Evolutionary conservation across 2,888 invertebrate genomes (phyloP).

Genomic region (Eupithecia inturbata): DNA sequence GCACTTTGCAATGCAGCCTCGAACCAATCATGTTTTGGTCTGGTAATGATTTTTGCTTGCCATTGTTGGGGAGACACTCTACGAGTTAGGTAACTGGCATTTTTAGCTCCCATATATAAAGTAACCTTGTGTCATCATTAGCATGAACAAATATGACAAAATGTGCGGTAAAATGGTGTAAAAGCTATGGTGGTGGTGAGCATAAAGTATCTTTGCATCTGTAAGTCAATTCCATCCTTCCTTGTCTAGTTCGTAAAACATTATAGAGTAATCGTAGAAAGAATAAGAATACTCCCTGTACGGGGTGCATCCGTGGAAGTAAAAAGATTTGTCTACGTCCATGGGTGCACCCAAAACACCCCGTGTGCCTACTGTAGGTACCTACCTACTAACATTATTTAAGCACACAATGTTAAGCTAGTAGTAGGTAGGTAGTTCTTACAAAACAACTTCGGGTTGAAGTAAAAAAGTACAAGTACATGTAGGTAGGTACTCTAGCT

Average conservation of each 20-base stretch:
- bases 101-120: neutral
- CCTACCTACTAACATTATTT: too few relatives aligned
- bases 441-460: too few relatives aligned
- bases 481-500: too few relatives aligned
- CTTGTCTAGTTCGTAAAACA: neutral
- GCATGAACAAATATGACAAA: slow-evolving; percentile 27
- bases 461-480: too few relatives aligned
- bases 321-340: too few relatives aligned
- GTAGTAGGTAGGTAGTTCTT: too few relatives aligned
- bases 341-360: too few relatives aligned
- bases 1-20: slow-evolving; percentile 13
- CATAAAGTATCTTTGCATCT: slow-evolving; percentile 35
- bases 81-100: slow-evolving; percentile 1
- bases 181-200: slow-evolving; percentile 38
- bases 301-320: too few relatives aligned
- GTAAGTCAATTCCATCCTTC: slow-evolving; percentile 18
- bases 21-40: slow-evolving; percentile 37
- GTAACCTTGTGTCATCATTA: neutral
- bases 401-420: too few relatives aligned
- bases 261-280: neutral
- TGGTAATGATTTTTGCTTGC: slow-evolving; percentile 34
- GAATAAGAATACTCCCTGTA: too few relatives aligned
- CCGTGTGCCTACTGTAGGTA: too few relatives aligned
- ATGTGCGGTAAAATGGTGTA: slow-evolving; percentile 38
- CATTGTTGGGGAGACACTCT: slow-evolving; percentile 21